Conservation (phyloP, 1,140 invertebrate genomes). For the Cryptotermes secundus region DNA sequence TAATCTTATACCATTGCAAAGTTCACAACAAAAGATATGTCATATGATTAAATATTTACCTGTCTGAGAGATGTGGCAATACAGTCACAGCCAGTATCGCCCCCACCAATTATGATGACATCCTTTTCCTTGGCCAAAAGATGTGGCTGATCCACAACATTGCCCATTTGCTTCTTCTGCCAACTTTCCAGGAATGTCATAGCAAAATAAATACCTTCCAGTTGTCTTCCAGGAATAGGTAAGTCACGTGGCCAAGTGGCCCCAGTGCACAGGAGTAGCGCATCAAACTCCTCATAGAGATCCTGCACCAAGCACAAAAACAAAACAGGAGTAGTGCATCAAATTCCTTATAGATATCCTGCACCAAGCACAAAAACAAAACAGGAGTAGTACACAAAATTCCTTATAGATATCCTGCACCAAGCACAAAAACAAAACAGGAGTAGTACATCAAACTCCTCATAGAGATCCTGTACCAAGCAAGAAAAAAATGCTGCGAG, state of each 20-base stretch:
- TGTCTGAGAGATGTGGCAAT: constrained; percentile 96
- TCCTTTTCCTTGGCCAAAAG: constrained; percentile 89
- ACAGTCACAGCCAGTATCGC: constrained; percentile 99
- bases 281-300: constrained; percentile 76
- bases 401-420: constrained; percentile 82
- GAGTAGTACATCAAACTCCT: constrained; percentile 84
- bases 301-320: constrained; percentile 48
- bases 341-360: no score
- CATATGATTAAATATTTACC: constrained; percentile 45
- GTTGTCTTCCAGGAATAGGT: constrained; percentile 77
- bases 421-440: constrained; percentile 93
- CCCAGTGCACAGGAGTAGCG: constrained; percentile 86
- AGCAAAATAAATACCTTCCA: constrained; percentile 94
- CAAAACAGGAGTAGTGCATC: no score
- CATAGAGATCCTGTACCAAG: constrained; percentile 57
- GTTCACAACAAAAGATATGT: no score
- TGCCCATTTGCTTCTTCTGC: constrained; percentile 93
- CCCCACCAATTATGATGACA: constrained; percentile 96
- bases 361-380: no score
- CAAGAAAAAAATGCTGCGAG: constrained; percentile 31
- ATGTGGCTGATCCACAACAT: constrained; percentile 53
- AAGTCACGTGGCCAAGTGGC: constrained; percentile 96
- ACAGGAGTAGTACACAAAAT: constrained; percentile 98
- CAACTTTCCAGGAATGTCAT: constrained; percentile 97
- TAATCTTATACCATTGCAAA: no score